phyloP scores from a whole-genome alignment of 2,113 vertebrate species.

The Mastomys natalensis region DNA sequence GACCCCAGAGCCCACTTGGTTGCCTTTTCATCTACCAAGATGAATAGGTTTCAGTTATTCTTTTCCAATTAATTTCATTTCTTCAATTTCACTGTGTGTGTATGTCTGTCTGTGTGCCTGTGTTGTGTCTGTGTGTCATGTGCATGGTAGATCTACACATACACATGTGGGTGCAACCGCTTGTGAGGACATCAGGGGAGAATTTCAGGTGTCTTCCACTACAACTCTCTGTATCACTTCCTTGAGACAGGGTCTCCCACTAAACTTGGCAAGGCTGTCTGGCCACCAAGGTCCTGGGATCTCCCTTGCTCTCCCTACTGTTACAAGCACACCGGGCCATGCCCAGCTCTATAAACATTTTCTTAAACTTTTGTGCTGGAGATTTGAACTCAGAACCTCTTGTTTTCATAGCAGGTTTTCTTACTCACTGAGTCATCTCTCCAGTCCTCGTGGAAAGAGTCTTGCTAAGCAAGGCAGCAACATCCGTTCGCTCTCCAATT shows the following conservation, averaged over 20 bases:
- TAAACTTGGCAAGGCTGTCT: neutral
- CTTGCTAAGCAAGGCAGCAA: neutral
- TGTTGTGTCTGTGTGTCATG: neutral
- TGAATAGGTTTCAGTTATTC: neutral
- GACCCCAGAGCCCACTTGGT: neutral
- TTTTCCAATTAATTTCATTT: neutral
- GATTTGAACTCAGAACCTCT: neutral
- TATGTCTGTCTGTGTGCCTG: neutral
- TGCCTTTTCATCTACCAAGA: neutral
- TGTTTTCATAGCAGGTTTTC: neutral
- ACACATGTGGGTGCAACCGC: neutral
- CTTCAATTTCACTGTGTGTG: neutral
- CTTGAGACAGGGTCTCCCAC: neutral
- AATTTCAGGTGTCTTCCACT: too few relatives aligned
- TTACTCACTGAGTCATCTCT: neutral
- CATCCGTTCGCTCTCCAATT: neutral
- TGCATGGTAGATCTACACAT: too few relatives aligned
- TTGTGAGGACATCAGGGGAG: neutral
- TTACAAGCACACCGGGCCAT: neutral
- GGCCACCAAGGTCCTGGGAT: neutral
- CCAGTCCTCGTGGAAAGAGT: neutral
- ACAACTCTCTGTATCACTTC: too few relatives aligned
- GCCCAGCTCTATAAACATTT: neutral
- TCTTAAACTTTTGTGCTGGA: neutral
- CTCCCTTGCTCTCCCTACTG: neutral